Evolutionary conservation across 2,113 vertebrate species (phyloP), one percentile per base, ranked within the genome.

Genomic region (Myotis davidii): DNA sequence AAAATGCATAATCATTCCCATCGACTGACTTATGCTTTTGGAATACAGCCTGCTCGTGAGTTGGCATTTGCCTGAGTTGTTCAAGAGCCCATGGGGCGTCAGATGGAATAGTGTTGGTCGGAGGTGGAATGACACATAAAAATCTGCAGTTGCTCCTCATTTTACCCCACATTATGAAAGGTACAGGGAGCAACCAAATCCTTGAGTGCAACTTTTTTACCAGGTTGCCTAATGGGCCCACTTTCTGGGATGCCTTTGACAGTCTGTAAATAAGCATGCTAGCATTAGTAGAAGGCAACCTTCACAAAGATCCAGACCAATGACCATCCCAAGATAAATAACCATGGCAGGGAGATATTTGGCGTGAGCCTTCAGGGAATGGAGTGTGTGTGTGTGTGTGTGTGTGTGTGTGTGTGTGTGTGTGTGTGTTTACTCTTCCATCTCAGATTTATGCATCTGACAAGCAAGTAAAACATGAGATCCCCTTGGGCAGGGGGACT

Each of bases 401-500:
- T 21, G 21, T 27, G 42, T 14, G 45, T 21, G 21, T 27, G 42
- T 56, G 54, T 78, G 17, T 48, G 0, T 45, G 11, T 90, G 6
- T 39, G 32, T 64, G 54, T 54, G 2, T 23, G 5, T 87, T 56
- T 83, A 11, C 76, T 88, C 91, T 45, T 84, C 81, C 7, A 25
- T 42, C 89, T 89, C 84, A 84, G 69, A 79, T 87, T 94, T 91
- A 89, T 88, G 72, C 72, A 61, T 77, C 52, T 69, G 87, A 94
- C 79, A 76, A 34, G 59, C 50, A 52, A 88, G 52, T 27, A 85
- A 93, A 96, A 83, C 50, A 11, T 50, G 70, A 94, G 74, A 65
- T 48, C 37, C 42, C 70, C 64, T 74, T 6, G 6, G 69, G 32
- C 50, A 10, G 10, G 56, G 61, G 56, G 82, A 50, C 39, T 42